Conservation (phyloP, 2,888 invertebrate genomes). For the Archips crataeganus region DNA sequence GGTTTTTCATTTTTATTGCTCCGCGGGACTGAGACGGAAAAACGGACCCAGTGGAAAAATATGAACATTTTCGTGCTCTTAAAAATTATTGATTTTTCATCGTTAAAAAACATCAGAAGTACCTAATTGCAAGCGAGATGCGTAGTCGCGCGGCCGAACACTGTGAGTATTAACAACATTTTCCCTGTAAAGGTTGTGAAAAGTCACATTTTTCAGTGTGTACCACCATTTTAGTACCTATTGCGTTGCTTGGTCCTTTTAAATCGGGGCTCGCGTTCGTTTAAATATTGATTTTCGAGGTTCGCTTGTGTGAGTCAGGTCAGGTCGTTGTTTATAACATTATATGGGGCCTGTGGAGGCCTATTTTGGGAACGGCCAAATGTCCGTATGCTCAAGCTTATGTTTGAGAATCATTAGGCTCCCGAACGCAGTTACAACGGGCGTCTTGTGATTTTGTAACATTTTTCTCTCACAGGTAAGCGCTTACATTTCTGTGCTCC, state of each 20-base stretch:
- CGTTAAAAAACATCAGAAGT: constrained; percentile 72
- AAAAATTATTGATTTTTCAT: constrained; percentile 85
- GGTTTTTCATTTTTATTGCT: constrained; percentile 82
- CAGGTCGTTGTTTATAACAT: constrained; percentile 81
- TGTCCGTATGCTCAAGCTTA: constrained; percentile 73
- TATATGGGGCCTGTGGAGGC: constrained; percentile 78
- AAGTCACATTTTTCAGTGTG: constrained; percentile 73
- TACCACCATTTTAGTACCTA: constrained; percentile 68
- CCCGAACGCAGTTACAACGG: constrained; percentile 53
- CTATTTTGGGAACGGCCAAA: constrained; percentile 83
- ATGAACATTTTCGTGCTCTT: constrained; percentile 81
- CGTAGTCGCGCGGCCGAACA: constrained; percentile 59
- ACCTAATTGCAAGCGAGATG: constrained; percentile 77
- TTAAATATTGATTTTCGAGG: constrained; percentile 78
- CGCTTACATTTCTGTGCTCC: constrained; percentile 42
- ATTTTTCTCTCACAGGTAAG: constrained; percentile 44
- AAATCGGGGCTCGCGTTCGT: constrained; percentile 61
- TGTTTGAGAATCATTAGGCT: constrained; percentile 65
- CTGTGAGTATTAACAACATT: constrained; percentile 72
- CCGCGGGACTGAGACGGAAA: constrained; percentile 73
- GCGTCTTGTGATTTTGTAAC: constrained; percentile 43
- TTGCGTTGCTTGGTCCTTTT: constrained; percentile 49
- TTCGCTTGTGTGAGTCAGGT: constrained; percentile 69
- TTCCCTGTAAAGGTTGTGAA: constrained; percentile 72
- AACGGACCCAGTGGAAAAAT: constrained; percentile 78